These are phyloP conservation scores for Echinarachnius parma DNA, from an alignment of 53 echinoderm and acorn worm species.

Conservation along the genomic window DNA sequence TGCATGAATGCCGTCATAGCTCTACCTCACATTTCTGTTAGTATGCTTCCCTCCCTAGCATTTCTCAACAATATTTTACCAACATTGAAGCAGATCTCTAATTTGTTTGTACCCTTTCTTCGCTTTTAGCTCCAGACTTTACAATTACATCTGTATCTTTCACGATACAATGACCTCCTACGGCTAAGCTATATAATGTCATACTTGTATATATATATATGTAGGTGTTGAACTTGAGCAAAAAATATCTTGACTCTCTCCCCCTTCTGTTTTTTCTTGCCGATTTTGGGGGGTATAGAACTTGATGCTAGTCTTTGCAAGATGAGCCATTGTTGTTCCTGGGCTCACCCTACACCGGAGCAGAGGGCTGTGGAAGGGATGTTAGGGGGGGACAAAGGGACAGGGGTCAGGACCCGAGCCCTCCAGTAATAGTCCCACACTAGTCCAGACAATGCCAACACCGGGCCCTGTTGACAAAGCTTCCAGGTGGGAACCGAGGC, in stretches of 20 bases:
- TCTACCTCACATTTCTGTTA: too few relatives aligned
- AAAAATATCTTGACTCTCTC: background rate
- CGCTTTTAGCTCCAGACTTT: too few relatives aligned
- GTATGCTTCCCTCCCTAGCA: too few relatives aligned
- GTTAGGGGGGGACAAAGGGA: constrained; percentile 47
- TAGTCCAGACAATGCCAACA: constrained; percentile 34
- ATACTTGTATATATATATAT: too few relatives aligned
- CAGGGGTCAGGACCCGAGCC: constrained; percentile 31
- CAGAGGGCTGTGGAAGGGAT: constrained; percentile 17
- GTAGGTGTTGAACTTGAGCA: too few relatives aligned
- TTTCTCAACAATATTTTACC: too few relatives aligned
- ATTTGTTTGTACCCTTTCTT: too few relatives aligned
- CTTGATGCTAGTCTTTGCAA: constrained; percentile 22
- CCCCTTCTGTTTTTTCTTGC: background rate
- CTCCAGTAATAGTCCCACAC: constrained; percentile 36
- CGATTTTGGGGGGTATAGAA: background rate
- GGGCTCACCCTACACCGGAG: constrained; percentile 13
- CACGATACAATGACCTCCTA: too few relatives aligned
- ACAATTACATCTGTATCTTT: too few relatives aligned
- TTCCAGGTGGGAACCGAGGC: constrained; percentile 24
- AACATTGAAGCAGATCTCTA: too few relatives aligned
- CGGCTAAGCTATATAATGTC: too few relatives aligned
- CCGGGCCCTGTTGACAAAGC: constrained; percentile 43
- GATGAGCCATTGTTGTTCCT: constrained; percentile 46
- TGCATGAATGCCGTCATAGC: too few relatives aligned